Percentiles rank a stretch among this genome's conserved stretches.
Conservation (phyloP, 2,888 invertebrate species). For the Meteorus colon region DNA sequence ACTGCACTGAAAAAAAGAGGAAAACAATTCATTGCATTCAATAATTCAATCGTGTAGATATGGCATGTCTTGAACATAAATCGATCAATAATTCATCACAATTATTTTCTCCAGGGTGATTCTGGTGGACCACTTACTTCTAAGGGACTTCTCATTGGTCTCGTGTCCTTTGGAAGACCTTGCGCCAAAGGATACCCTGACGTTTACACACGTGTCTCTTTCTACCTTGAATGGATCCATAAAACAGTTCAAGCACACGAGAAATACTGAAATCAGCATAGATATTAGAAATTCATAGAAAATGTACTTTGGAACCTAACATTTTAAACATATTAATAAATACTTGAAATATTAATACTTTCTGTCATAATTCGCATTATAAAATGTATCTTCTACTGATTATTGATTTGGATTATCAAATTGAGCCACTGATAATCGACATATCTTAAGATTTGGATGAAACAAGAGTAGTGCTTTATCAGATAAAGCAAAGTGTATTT, state of each 20-base stretch:
- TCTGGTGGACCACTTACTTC: conserved; percentile 44
- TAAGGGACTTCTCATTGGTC: conserved; percentile 38
- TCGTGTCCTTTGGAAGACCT: conserved; percentile 44
- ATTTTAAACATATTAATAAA: background rate
- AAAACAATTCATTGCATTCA: too few relatives aligned
- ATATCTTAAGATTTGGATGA: background rate
- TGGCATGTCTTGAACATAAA: too few relatives aligned
- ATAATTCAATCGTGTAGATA: too few relatives aligned
- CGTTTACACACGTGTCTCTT: conserved; percentile 38
- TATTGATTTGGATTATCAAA: background rate
- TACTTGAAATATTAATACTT: background rate
- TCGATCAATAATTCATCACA: background rate
- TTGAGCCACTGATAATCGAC: background rate
- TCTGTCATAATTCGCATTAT: background rate
- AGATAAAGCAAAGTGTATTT: background rate
- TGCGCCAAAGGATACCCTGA: conserved; percentile 45
- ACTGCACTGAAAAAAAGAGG: too few relatives aligned
- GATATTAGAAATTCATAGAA: background rate
- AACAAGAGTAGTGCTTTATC: background rate
- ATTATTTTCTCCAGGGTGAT: conserved; percentile 38
- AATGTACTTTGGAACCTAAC: background rate
- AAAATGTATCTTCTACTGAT: background rate
- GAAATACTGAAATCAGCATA: background rate
- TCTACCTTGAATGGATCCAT: conserved; percentile 38
- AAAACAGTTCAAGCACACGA: conserved; percentile 10